Evolutionary conservation across 2,113 vertebrate species (phyloP).

Genomic region (Pteruthius melanotis): DNA sequence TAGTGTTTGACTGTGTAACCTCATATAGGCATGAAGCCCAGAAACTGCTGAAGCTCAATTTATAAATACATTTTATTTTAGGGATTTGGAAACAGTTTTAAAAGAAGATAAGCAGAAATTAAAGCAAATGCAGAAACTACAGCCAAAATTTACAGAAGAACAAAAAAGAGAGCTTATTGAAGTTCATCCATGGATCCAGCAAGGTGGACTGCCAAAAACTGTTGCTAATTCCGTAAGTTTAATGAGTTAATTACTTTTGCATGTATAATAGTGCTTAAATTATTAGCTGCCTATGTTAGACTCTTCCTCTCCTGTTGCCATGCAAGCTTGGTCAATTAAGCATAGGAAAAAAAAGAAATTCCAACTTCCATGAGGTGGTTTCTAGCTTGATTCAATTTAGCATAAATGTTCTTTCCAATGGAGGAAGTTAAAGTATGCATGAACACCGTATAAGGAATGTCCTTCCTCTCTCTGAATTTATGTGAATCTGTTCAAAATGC

Average conservation of each 20-base stretch:
- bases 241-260: background rate
- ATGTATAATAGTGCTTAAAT: background rate
- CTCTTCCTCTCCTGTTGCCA: background rate
- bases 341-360: background rate
- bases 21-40: background rate
- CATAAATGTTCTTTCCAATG: background rate
- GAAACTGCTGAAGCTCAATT: background rate
- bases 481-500: background rate
- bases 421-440: background rate
- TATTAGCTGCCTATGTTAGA: background rate
- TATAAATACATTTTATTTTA: slow-evolving; percentile 26
- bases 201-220: slow-evolving; percentile 80
- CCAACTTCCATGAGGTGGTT: background rate
- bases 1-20: background rate
- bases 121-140: slow-evolving; percentile 84
- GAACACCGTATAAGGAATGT: background rate
- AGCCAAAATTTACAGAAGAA: slow-evolving; percentile 86
- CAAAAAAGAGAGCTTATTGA: slow-evolving; percentile 86
- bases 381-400: background rate
- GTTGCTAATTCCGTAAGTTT: slow-evolving; percentile 79
- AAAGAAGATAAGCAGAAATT: slow-evolving; percentile 85
- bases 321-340: background rate
- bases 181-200: slow-evolving; percentile 89
- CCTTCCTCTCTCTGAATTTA: background rate
- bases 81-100: slow-evolving; percentile 82